A percentile compares a stretch with the other conserved stretches of the same genome.
phyloP scores from a whole-genome alignment of 2,888 invertebrate species.

The Sylvicola fuscatus region DNA sequence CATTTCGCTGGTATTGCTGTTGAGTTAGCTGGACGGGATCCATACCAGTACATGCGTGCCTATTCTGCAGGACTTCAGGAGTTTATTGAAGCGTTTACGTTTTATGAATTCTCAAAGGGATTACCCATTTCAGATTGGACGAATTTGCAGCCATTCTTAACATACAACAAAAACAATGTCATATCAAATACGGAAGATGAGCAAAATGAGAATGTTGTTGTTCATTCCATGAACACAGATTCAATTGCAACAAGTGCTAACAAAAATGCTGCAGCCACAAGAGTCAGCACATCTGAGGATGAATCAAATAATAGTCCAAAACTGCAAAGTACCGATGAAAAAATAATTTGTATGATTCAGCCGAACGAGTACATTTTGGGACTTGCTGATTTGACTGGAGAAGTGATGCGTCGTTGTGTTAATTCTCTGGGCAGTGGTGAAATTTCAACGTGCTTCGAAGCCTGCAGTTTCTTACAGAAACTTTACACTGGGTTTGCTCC shows the following conservation, averaged over 20 bases:
- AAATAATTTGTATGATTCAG: slow-evolving; percentile 19
- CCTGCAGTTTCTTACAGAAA: slow-evolving; percentile 46
- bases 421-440: slow-evolving; percentile 61
- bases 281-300: not conserved
- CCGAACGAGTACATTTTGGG: slow-evolving; percentile 47
- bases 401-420: slow-evolving; percentile 76
- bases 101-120: slow-evolving; percentile 45
- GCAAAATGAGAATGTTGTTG: slow-evolving; percentile 3
- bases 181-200: slow-evolving; percentile 1
- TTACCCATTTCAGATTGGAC: slow-evolving; percentile 35
- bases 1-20: slow-evolving; percentile 45
- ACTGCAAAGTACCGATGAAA: not conserved
- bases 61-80: slow-evolving; percentile 51
- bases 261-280: slow-evolving; percentile 2
- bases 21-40: slow-evolving; percentile 51
- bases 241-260: slow-evolving; percentile 4
- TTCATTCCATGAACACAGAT: too few species aligned
- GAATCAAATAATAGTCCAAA: not conserved
- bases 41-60: slow-evolving; percentile 43
- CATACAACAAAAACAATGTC: too few species aligned
- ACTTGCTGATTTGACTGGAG: slow-evolving; percentile 71
- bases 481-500: slow-evolving; percentile 20
- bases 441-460: slow-evolving; percentile 44
- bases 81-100: slow-evolving; percentile 67
- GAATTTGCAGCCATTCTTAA: slow-evolving; percentile 28